phyloP scores from a whole-genome alignment of 2,888 invertebrate genomes.

The Mythimna impura region DNA sequence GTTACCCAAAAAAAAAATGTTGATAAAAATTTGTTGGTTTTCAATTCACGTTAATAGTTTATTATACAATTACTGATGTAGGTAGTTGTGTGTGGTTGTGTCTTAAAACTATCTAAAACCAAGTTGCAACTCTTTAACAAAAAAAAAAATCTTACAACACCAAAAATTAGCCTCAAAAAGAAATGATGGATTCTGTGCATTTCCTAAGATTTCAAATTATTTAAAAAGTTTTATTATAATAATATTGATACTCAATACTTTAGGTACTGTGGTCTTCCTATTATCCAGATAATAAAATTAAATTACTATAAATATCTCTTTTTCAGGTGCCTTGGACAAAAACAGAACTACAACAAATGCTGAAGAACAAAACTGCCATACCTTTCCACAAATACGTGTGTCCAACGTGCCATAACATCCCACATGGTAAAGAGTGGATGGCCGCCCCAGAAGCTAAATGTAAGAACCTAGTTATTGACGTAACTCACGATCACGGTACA shows the following conservation, averaged over 20 bases:
- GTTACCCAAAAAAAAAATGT: no score
- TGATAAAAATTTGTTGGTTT: no score
- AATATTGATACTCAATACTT: not conserved
- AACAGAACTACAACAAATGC: slow-evolving; percentile 93
- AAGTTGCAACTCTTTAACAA: no score
- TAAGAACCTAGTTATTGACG: slow-evolving; percentile 65
- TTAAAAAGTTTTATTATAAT: not conserved
- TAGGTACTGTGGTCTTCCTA: not conserved
- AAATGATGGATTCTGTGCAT: no score
- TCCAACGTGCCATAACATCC: slow-evolving; percentile 96
- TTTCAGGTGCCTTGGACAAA: slow-evolving; percentile 93
- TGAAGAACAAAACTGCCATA: slow-evolving; percentile 94
- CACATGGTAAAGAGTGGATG: slow-evolving; percentile 96
- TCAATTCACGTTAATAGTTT: no score
- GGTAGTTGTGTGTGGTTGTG: no score
- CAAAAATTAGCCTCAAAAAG: no score
- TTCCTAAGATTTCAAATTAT: no score
- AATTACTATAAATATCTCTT: not conserved
- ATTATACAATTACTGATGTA: no score
- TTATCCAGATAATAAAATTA: not conserved
- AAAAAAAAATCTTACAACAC: no score
- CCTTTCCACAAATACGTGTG: slow-evolving; percentile 98
- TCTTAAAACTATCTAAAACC: no score
- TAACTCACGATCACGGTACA: slow-evolving; percentile 6
- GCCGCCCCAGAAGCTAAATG: slow-evolving; percentile 92